These are phyloP conservation scores for Dryoscopus gambensis DNA, from an alignment of 2,113 vertebrate species.

Conservation along the genomic window DNA sequence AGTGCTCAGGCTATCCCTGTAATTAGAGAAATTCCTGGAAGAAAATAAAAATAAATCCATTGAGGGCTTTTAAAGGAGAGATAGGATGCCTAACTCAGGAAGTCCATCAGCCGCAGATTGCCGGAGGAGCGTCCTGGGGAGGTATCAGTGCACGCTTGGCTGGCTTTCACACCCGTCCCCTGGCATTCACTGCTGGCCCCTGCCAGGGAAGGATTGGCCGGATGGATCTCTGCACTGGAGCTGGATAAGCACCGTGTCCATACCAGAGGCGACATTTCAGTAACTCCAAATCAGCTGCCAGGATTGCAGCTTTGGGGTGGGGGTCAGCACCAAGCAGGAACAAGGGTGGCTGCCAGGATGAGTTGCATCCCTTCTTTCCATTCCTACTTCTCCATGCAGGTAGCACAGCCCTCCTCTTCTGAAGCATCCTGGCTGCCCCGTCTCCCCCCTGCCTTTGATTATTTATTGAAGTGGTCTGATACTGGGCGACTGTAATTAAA, in stretches of 20 bases:
- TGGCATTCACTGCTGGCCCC: not conserved
- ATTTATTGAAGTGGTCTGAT: conserved; percentile 32
- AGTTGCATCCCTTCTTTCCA: not conserved
- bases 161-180: not conserved
- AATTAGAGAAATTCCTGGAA: conserved; percentile 26
- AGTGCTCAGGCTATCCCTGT: not conserved
- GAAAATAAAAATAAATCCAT: not conserved
- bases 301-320: not conserved
- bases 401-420: not conserved
- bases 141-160: not conserved
- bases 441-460: conserved; percentile 17
- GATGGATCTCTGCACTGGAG: not conserved
- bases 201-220: not conserved
- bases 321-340: not conserved
- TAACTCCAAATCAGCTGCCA: not conserved
- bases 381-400: not conserved
- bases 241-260: not conserved
- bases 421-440: not conserved
- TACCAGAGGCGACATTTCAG: fast-evolving
- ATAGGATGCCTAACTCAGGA: not conserved
- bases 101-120: not conserved
- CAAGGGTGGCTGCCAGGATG: not conserved
- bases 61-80: conserved; percentile 7
- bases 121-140: not conserved
- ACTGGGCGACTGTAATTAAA: conserved; percentile 53